Evolutionary conservation across 2,888 invertebrate species (phyloP).

Genomic region (Dolichopus griseipennis): DNA sequence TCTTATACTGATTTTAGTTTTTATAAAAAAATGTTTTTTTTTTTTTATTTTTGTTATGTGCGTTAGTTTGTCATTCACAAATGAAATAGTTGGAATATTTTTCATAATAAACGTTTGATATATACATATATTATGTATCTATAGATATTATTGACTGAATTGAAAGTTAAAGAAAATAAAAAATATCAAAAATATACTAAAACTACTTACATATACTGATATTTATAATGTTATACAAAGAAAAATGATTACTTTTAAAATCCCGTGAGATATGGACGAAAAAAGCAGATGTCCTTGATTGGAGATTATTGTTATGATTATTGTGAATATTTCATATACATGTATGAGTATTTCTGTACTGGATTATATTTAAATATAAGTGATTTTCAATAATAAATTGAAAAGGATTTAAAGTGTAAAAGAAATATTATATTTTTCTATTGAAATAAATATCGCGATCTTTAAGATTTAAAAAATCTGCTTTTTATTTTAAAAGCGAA

Average conservation of each 20-base stretch:
- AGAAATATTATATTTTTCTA: no score
- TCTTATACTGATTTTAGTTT: background rate
- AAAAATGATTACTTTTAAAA: background rate
- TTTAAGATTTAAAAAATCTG: no score
- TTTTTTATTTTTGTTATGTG: background rate
- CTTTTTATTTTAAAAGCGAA: no score
- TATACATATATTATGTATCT: background rate
- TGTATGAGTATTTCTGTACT: no score
- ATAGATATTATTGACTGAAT: background rate
- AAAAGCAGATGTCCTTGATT: slow-evolving; percentile 1
- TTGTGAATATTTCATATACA: background rate
- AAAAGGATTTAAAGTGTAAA: no score
- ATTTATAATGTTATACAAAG: background rate
- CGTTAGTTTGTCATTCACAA: background rate
- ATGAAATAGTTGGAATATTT: background rate
- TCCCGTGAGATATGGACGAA: background rate
- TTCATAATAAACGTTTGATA: background rate
- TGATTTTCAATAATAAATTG: no score
- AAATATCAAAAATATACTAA: background rate
- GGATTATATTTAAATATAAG: no score
- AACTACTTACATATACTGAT: background rate
- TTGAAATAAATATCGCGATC: no score
- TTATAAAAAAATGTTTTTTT: no score
- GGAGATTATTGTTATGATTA: background rate
- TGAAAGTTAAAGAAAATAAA: background rate